Percentiles rank a stretch among this genome's conserved stretches.
phyloP scores from a whole-genome alignment of 92 coral and sea anemone species.

The Virgularia gustaviana region DNA sequence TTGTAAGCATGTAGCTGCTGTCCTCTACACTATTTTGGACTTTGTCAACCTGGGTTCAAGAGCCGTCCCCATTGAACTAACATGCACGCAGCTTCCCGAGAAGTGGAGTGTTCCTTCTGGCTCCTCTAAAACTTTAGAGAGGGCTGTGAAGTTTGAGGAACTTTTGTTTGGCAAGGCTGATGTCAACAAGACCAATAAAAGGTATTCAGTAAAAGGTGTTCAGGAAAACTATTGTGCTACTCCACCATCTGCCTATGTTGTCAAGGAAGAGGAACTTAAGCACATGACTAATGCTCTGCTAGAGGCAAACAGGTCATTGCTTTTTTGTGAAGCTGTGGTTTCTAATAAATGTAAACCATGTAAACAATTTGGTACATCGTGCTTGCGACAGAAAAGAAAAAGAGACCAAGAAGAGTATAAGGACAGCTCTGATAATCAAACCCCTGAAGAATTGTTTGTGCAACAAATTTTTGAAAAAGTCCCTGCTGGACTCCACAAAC shows the following conservation, averaged over 20 bases:
- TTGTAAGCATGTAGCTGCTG: conserved; percentile 62
- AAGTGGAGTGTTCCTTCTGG: conserved; percentile 62
- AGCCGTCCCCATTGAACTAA: conserved; percentile 52
- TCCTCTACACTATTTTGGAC: conserved; percentile 32
- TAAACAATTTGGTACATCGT: conserved; percentile 37
- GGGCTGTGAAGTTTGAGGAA: conserved; percentile 31
- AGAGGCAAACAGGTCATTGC: background rate
- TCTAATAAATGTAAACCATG: conserved; percentile 34
- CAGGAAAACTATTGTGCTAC: conserved; percentile 15
- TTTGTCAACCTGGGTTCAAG: conserved; percentile 37
- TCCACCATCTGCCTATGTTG: conserved; percentile 15
- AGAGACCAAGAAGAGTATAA: background rate
- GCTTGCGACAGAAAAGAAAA: conserved; percentile 20
- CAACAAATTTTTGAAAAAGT: no score
- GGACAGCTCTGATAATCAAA: no score
- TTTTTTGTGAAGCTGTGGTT: conserved; percentile 22
- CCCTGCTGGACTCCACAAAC: background rate
- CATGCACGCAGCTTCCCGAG: conserved; percentile 59
- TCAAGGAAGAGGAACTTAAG: conserved; percentile 13
- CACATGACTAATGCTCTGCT: conserved; percentile 17
- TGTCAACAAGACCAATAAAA: conserved; percentile 25
- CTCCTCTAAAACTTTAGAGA: conserved; percentile 28
- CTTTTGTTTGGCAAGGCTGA: conserved; percentile 39
- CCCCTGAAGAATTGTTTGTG: no score
- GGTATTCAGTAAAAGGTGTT: conserved; percentile 5